Base-by-base conservation (phyloP, 2,113 vertebrate species). In the Dendrocopos noguchii region DNA sequence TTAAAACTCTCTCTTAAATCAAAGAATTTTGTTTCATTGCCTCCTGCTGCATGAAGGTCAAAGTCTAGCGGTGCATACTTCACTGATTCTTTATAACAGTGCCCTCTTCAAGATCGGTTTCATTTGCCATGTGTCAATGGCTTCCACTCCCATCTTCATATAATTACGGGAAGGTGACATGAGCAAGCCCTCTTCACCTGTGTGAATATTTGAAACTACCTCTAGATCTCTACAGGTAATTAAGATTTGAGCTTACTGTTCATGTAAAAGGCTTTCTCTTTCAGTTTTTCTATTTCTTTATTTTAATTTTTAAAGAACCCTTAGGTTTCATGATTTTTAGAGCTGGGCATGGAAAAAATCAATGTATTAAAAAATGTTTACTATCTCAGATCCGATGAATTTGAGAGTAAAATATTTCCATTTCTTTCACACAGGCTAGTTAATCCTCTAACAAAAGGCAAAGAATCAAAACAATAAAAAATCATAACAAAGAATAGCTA, bases 21-120 rank as follows among this genome's bases (percentile, higher is more conserved):
- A 94, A 76, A 92, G 46, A 88, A 82, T 89, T 94, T 83, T 84
- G 76, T 92, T 95, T 95, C 91, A 91, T 88, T 94, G 84, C 80
- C 84, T 93, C 84, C 87, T 73, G 59, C 92, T 86, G 84, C 82
- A 93, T 93, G 94, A 97, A 97, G 94, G 95, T 97, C 92, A 97
- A 85, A 95, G 73, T 67, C 87, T 91, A 86, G 87, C 70, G 44
- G 42, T 88, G 84, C 87, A 88, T 95, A 94, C 84, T 93, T 93
- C 95, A 91, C 64, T 88, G 94, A n/a, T 88, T 92, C 94, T 91
- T 95, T 94, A 91, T 93, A 88, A 75, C 50, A 72, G 34, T 73
- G 87, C 4, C 8, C 73, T 89, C 87, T 63, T 92, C 87, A 92
- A 95, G 89, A 94, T 60, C 0, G 2, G 61, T 92, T 92, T 95